A percentile compares a stretch with the other conserved stretches of the same genome.
These are phyloP conservation scores for Phalera bucephala DNA, from an alignment of 2,888 invertebrate genomes.

Conservation along the genomic window DNA sequence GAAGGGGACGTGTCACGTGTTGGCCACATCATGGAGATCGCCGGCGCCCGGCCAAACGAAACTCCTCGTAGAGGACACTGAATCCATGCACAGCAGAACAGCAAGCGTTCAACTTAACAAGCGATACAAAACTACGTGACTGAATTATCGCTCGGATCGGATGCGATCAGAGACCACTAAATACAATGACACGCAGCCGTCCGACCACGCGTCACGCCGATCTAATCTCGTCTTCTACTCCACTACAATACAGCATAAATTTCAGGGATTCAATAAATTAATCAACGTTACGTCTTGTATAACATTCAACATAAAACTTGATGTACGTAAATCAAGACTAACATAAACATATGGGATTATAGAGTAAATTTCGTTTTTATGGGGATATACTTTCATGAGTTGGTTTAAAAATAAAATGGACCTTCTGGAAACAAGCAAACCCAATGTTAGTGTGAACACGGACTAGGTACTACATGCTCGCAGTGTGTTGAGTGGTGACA, in stretches of 20 bases:
- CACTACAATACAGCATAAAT: slow-evolving; percentile 22
- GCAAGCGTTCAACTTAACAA: slow-evolving; percentile 37
- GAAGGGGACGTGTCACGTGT: not conserved
- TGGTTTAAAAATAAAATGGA: slow-evolving; percentile 30
- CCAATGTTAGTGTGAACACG: slow-evolving; percentile 41
- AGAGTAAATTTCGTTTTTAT: slow-evolving; percentile 25
- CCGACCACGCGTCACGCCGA: slow-evolving; percentile 6
- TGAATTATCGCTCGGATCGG: too few relatives aligned
- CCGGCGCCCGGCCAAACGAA: slow-evolving; percentile 25
- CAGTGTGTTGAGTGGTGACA: slow-evolving; percentile 23
- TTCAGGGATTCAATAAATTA: slow-evolving; percentile 26
- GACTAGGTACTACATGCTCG: slow-evolving; percentile 37
- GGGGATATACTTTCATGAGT: slow-evolving; percentile 34
- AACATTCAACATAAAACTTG: slow-evolving; percentile 25
- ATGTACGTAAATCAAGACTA: slow-evolving; percentile 43
- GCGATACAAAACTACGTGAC: slow-evolving; percentile 25
- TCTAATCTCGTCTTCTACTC: slow-evolving; percentile 12
- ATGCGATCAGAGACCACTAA: not conserved
- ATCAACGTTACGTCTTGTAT: slow-evolving; percentile 26
- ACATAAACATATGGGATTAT: slow-evolving; percentile 18
- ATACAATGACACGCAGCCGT: slow-evolving; percentile 6
- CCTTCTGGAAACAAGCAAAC: slow-evolving; percentile 36
- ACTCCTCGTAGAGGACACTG: slow-evolving; percentile 24
- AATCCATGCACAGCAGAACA: slow-evolving; percentile 46
- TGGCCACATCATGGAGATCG: not conserved